phyloP scores from a whole-genome alignment of 2,113 vertebrate genomes.

The Cyprinodon brontotheroides region DNA sequence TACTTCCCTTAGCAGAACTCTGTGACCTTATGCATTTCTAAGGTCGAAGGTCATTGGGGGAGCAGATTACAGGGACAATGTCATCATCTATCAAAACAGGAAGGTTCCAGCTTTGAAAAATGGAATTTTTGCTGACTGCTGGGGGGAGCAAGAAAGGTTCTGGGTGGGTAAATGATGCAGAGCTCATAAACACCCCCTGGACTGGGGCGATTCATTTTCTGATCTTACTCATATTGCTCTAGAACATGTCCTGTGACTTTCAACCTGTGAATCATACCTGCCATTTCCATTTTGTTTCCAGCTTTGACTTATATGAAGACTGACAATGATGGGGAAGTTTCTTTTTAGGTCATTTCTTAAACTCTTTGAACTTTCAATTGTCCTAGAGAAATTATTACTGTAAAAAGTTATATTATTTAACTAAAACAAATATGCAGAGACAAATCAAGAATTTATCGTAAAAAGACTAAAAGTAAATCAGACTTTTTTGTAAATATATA shows the following conservation, averaged over 20 bases:
- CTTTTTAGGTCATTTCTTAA: slow-evolving; percentile 2
- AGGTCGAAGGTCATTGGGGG: slow-evolving; percentile 44
- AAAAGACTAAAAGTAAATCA: background rate
- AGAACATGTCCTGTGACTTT: slow-evolving; percentile 58
- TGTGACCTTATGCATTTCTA: slow-evolving; percentile 32
- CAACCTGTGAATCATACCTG: slow-evolving; percentile 58
- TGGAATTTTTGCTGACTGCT: slow-evolving; percentile 31
- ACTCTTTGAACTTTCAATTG: background rate
- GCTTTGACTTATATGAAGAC: slow-evolving; percentile 51
- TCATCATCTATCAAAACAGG: slow-evolving; percentile 37
- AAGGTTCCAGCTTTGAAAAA: slow-evolving; percentile 47
- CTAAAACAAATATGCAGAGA: background rate
- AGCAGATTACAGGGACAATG: slow-evolving; percentile 10
- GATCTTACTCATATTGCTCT: slow-evolving; percentile 64
- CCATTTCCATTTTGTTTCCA: slow-evolving; percentile 16
- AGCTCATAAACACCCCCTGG: slow-evolving; percentile 40
- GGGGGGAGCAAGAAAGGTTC: slow-evolving; percentile 18
- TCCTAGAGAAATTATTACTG: background rate
- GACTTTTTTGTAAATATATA: background rate
- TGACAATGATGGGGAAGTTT: slow-evolving; percentile 17
- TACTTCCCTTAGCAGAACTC: slow-evolving; percentile 38
- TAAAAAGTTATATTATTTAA: background rate
- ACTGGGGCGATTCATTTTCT: slow-evolving; percentile 43
- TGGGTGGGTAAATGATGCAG: slow-evolving; percentile 58
- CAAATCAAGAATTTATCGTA: background rate